A percentile compares a stretch with the other conserved stretches of the same genome.
Evolutionary conservation across 2,888 invertebrate genomes (phyloP).

Genomic region (Ennomos fuscantarius): DNA sequence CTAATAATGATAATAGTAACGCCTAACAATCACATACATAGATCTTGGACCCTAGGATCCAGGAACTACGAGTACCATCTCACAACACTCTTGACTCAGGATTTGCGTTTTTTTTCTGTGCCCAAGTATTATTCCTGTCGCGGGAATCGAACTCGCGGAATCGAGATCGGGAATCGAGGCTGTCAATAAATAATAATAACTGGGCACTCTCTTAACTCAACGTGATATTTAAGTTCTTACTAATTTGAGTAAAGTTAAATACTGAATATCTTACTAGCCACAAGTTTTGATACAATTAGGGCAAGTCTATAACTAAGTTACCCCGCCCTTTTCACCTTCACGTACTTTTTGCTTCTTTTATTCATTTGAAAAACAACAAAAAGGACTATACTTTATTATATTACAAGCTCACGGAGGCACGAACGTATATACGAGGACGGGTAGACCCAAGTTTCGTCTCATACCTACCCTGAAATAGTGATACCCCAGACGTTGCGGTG

Average conservation of each 20-base stretch:
- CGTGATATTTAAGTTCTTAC: too few species aligned
- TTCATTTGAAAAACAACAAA: slow-evolving; percentile 42
- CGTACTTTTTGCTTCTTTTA: slow-evolving; percentile 39
- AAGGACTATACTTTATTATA: slow-evolving; percentile 42
- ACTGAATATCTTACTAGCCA: slow-evolving; percentile 11
- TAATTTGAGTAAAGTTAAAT: not conserved
- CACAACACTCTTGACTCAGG: too few species aligned
- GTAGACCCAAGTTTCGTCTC: slow-evolving; percentile 35
- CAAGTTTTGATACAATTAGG: slow-evolving; percentile 36
- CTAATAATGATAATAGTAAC: too few species aligned
- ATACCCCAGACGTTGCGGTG: slow-evolving; percentile 15
- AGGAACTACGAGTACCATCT: too few species aligned
- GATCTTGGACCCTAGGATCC: too few species aligned
- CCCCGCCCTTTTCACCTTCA: slow-evolving; percentile 31
- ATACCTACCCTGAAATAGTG: slow-evolving; percentile 26
- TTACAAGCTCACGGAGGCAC: slow-evolving; percentile 28
- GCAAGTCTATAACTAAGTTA: slow-evolving; percentile 35
- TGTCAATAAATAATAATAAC: too few species aligned
- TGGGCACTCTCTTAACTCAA: too few species aligned
- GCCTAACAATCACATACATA: too few species aligned
- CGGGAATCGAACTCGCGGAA: too few species aligned
- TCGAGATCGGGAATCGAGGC: too few species aligned
- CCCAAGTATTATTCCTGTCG: too few species aligned
- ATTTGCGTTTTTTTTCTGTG: too few species aligned
- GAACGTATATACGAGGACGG: slow-evolving; percentile 16